These are phyloP conservation scores for Smutsia temminckii DNA, from an alignment of 2,797 vertebrate genomes.

Conservation along the genomic window DNA sequence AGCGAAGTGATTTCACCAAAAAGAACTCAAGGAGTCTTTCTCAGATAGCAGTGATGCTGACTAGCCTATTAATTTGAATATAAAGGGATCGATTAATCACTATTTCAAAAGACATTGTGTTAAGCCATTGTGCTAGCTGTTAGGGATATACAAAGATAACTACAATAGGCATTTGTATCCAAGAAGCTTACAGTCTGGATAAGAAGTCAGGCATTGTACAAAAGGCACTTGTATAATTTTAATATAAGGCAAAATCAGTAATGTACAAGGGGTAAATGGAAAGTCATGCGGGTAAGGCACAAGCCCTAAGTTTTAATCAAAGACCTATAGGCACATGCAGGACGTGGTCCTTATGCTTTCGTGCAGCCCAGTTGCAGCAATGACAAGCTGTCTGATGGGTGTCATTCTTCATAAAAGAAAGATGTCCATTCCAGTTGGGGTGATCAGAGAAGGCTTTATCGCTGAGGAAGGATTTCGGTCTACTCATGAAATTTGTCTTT, in stretches of 20 bases:
- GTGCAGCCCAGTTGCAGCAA: no score
- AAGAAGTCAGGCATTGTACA: neutral
- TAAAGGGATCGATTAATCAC: neutral
- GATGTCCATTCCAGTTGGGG: neutral
- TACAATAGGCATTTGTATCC: neutral
- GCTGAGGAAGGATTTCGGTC: neutral
- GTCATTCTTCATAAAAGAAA: neutral
- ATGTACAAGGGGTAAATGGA: neutral
- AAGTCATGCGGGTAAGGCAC: neutral
- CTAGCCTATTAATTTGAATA: neutral
- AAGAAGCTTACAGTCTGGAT: neutral
- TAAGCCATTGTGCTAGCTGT: neutral
- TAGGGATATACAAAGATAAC: neutral
- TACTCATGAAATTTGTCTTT: neutral
- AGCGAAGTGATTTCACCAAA: neutral
- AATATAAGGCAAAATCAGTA: neutral
- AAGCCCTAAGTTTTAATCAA: neutral
- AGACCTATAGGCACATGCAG: accelerated
- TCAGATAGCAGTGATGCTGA: neutral
- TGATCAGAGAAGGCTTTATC: neutral
- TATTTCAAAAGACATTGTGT: constrained; percentile 8
- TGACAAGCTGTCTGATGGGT: neutral
- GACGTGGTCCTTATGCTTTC: neutral
- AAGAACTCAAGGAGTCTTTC: neutral
- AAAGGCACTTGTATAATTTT: neutral